Base-by-base conservation (phyloP, 2,888 invertebrate genomes). In the Eulithis prunata region DNA sequence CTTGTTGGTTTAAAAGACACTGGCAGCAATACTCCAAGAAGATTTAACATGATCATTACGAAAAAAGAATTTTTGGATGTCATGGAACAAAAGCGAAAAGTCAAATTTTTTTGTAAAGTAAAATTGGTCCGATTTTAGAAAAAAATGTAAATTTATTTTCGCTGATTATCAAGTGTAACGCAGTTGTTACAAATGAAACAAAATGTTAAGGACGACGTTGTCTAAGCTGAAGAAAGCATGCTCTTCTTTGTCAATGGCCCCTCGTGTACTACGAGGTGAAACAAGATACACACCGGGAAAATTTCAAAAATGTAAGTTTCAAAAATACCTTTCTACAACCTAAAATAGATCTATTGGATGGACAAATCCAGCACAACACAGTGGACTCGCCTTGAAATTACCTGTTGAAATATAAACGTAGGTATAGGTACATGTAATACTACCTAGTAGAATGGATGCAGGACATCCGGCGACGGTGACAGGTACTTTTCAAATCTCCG, bases 141-240 rank as follows among this genome's bases (percentile, higher is more conserved):
- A 57, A 75, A 86, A 83, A 85, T 84, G 81, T 77, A 77, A 41
- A 74, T 78, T 81, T 84, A 83, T 83, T 86, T 85, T 83, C 82
- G 82, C 83, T 84, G 81, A 71, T 82, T 84, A 80, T 73, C 81
- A 76, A 49, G 71, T 73, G 62, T 57, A 65, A 64, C 53, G 46
- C 52, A 53, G 38, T 64, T 36, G 32, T 67, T 66, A 65, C 56
- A 73, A 51, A 70, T 67, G 62, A 49, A 63, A 41, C 65, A 85
- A 71, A 60, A 88, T 87, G 86, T 66, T 85, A 72, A 80, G 78
- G 57, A 73, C 75, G 21, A 81, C 83, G 21, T 41, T 86, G 41
- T 70, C 78, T 47, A 86, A 78, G 74, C 69, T 86, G n/a, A 84
- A 78, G 67, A 82, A 74, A 52, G 77, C 79, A 41, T 66, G 56